These are phyloP conservation scores for Ochlodes sylvanus DNA, from an alignment of 2,888 invertebrate genomes.

Conservation along the genomic window DNA sequence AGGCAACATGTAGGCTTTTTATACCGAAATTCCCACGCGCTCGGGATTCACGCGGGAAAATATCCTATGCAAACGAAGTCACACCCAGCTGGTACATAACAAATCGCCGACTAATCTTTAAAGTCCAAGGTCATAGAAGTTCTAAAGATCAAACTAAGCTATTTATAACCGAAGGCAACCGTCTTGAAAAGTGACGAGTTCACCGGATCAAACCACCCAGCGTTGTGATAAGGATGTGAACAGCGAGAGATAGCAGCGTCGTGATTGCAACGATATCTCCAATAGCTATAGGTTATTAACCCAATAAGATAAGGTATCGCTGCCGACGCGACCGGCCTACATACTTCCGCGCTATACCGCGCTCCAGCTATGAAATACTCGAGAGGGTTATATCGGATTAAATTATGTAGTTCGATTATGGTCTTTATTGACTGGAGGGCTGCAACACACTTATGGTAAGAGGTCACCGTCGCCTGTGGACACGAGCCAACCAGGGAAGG, in stretches of 20 bases:
- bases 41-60: too few species aligned
- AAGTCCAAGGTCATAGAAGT: too few species aligned
- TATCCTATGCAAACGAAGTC: too few species aligned
- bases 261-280: slow-evolving; percentile 73
- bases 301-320: slow-evolving; percentile 79
- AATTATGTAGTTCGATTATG: background rate
- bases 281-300: slow-evolving; percentile 81
- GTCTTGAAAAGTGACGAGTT: slow-evolving; percentile 15
- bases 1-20: too few species aligned
- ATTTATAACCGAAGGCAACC: background rate
- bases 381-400: slow-evolving; percentile 15
- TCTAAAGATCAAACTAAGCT: background rate
- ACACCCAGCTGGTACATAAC: too few species aligned
- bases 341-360: slow-evolving; percentile 68
- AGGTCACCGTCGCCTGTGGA: too few species aligned
- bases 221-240: slow-evolving; percentile 57
- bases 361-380: slow-evolving; percentile 31
- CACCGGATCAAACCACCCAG: slow-evolving; percentile 5
- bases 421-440: too few species aligned
- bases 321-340: slow-evolving; percentile 75
- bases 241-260: slow-evolving; percentile 56
- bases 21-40: too few species aligned
- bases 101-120: too few species aligned
- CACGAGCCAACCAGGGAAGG: too few species aligned
- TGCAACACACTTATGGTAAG: too few species aligned